Evolutionary conservation across 2,888 invertebrate genomes (phyloP).

Genomic region (Rotaria magnacalcarata): DNA sequence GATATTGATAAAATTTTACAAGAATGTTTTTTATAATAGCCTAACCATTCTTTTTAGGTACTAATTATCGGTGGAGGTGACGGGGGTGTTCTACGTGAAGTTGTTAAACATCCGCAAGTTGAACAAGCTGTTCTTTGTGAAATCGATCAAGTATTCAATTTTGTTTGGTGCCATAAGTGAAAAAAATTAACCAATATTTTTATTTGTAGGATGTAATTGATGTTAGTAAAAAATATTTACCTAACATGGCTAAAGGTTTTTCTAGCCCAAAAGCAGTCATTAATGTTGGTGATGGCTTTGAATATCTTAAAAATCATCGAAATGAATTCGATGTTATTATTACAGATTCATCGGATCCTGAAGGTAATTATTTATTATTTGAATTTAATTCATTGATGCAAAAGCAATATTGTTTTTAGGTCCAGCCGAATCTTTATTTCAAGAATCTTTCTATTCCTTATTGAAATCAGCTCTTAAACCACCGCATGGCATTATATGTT

Average conservation of each 20-base stretch:
- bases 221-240: constrained; percentile 79
- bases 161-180: neutral
- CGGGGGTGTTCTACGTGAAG: constrained; percentile 45
- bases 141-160: constrained; percentile 70
- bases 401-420: constrained; percentile 59
- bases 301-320: constrained; percentile 78
- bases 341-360: constrained; percentile 93
- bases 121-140: constrained; percentile 69
- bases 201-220: constrained; percentile 71
- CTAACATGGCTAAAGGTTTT: constrained; percentile 83
- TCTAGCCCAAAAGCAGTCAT: constrained; percentile 75
- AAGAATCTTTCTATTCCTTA: constrained; percentile 76
- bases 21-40: too few relatives aligned
- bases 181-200: constrained; percentile 7
- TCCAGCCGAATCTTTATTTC: constrained; percentile 70
- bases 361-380: constrained; percentile 64
- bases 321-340: constrained; percentile 91
- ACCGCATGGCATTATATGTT: constrained; percentile 83
- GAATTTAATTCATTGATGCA: neutral
- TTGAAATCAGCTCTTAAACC: constrained; percentile 77
- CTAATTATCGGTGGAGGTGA: constrained; percentile 45
- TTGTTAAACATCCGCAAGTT: constrained; percentile 41
- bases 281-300: constrained; percentile 84
- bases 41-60: neutral
- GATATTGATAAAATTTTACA: too few relatives aligned